Conservation (phyloP, 2,797 vertebrate genomes). For the Anolis apletophallus region DNA sequence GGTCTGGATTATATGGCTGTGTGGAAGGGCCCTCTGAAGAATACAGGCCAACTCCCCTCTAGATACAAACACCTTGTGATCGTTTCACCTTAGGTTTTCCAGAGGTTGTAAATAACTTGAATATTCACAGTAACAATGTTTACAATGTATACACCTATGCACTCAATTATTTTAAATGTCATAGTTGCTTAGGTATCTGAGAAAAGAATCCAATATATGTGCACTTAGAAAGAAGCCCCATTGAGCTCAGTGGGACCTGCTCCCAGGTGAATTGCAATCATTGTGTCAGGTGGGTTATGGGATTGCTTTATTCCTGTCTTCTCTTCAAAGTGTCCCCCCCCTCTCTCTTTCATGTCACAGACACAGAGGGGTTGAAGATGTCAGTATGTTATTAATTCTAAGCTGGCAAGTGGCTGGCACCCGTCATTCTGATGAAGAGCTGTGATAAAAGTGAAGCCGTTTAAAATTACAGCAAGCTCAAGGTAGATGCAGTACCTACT, state of each 20-base stretch:
- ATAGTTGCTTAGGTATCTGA: not conserved
- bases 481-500: slow-evolving; percentile 33
- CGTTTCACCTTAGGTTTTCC: no score
- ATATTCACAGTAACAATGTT: no score
- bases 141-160: slow-evolving; percentile 23
- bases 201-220: not conserved
- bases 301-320: slow-evolving; percentile 30
- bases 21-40: no score
- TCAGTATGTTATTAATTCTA: slow-evolving; percentile 69
- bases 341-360: slow-evolving; percentile 48
- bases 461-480: slow-evolving; percentile 62
- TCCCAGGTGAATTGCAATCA: not conserved
- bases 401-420: slow-evolving; percentile 61
- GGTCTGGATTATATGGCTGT: no score
- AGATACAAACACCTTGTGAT: no score
- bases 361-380: slow-evolving; percentile 49
- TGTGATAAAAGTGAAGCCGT: slow-evolving; percentile 63
- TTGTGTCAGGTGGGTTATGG: slow-evolving; percentile 37
- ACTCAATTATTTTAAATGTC: not conserved
- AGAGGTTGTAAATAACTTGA: no score
- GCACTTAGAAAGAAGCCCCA: not conserved
- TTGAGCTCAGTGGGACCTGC: not conserved
- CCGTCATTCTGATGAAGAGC: slow-evolving; percentile 63
- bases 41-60: no score
- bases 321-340: slow-evolving; percentile 48